phyloP scores from a whole-genome alignment of 2,888 invertebrate species.

The Lapara coniferarum region DNA sequence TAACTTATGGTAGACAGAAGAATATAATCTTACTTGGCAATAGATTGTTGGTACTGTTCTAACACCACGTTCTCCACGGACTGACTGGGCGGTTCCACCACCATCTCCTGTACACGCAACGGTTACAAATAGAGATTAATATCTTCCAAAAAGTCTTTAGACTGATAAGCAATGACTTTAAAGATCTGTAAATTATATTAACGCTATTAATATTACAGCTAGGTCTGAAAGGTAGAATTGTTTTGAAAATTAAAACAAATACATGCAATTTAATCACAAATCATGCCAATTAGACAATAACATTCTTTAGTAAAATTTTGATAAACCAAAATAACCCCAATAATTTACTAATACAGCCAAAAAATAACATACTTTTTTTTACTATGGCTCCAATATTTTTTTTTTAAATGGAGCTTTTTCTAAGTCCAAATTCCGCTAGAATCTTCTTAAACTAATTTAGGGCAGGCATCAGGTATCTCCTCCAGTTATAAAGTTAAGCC shows the following conservation, averaged over 20 bases:
- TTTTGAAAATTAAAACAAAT: not conserved
- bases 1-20: not conserved
- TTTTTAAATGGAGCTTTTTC: too few relatives aligned
- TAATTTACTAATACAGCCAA: not conserved
- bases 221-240: not conserved
- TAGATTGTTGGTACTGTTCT: slow-evolving; percentile 91
- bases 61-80: slow-evolving; percentile 90
- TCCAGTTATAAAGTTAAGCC: too few relatives aligned
- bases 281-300: slow-evolving; percentile 47
- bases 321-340: not conserved
- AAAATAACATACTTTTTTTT: too few relatives aligned
- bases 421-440: too few relatives aligned
- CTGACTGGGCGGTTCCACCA: slow-evolving; percentile 61
- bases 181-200: not conserved
- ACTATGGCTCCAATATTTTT: too few relatives aligned
- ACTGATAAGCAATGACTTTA: not conserved
- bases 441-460: too few relatives aligned
- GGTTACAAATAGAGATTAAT: not conserved
- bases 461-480: too few relatives aligned
- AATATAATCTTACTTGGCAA: slow-evolving; percentile 87
- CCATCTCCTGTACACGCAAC: slow-evolving; percentile 59
- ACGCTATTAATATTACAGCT: not conserved
- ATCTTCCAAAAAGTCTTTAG: not conserved
- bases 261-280: slow-evolving; percentile 55
- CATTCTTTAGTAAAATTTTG: not conserved